Evolutionary conservation across 2,888 invertebrate species (phyloP).

Genomic region (Nomada flava): DNA sequence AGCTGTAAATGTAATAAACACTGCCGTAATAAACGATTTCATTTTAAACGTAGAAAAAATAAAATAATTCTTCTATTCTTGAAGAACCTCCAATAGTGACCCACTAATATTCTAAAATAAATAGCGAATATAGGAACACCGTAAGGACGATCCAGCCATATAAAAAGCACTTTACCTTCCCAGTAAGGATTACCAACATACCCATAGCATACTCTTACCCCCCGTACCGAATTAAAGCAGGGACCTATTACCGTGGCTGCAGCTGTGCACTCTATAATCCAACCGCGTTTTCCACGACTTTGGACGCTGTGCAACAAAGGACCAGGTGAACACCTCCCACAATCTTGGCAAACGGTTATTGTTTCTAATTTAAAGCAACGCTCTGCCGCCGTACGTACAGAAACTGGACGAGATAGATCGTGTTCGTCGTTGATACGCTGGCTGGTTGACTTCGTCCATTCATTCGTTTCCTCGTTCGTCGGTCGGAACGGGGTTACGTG

Average conservation of each 20-base stretch:
- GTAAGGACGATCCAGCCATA: constrained; percentile 50
- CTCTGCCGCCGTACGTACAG: constrained; percentile 66
- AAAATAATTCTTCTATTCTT: too few species aligned
- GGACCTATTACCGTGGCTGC: constrained; percentile 78
- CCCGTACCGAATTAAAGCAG: constrained; percentile 68
- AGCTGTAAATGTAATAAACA: too few species aligned
- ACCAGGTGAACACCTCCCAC: constrained; percentile 38
- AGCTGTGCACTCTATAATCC: constrained; percentile 77
- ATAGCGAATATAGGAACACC: background rate
- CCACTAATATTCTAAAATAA: too few species aligned
- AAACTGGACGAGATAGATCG: constrained; percentile 44
- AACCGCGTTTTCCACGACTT: constrained; percentile 57
- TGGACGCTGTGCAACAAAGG: constrained; percentile 47
- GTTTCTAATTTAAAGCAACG: constrained; percentile 79
- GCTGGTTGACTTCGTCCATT: constrained; percentile 40
- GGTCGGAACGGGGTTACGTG: constrained; percentile 65
- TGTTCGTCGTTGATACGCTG: constrained; percentile 33
- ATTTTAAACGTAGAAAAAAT: too few species aligned
- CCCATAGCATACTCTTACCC: constrained; percentile 16
- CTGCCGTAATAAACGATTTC: too few species aligned
- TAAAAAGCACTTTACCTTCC: constrained; percentile 57
- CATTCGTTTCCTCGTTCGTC: constrained; percentile 60
- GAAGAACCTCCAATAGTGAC: too few species aligned
- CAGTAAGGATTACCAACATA: constrained; percentile 43
- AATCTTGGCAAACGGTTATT: constrained; percentile 68